Conservation (phyloP, 2,888 invertebrate genomes). For the Archips xylosteana region DNA sequence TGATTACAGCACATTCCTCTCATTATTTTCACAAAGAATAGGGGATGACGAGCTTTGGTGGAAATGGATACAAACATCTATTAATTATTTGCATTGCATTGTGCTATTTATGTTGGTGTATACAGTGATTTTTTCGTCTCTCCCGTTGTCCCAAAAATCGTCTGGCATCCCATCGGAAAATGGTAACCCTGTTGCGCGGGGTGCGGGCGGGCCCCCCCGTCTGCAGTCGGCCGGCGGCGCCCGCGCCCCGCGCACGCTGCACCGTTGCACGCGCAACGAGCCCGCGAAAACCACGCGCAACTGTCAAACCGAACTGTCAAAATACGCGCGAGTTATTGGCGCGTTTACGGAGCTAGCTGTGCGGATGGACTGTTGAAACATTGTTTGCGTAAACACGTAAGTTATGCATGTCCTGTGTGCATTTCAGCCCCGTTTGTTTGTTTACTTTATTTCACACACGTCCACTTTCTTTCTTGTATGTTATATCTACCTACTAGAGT, state of each 20-base stretch:
- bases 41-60: too few species aligned
- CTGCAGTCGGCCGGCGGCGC: slow-evolving; percentile 71
- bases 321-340: slow-evolving; percentile 20
- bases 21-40: too few species aligned
- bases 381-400: slow-evolving; percentile 76
- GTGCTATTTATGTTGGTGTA: neutral
- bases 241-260: slow-evolving; percentile 67
- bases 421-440: slow-evolving; percentile 66
- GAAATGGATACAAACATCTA: too few species aligned
- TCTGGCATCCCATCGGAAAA: slow-evolving; percentile 23
- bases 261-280: slow-evolving; percentile 57
- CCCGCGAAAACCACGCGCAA: slow-evolving; percentile 47
- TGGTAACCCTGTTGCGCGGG: slow-evolving; percentile 48
- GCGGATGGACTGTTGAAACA: slow-evolving; percentile 61
- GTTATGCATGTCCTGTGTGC: slow-evolving; percentile 77
- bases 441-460: slow-evolving; percentile 12
- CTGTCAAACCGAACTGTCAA: slow-evolving; percentile 47
- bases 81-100: too few species aligned
- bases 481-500: neutral
- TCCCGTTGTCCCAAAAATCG: slow-evolving; percentile 15
- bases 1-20: too few species aligned
- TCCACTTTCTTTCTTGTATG: neutral
- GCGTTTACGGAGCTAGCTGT: slow-evolving; percentile 49
- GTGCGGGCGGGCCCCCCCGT: slow-evolving; percentile 48
- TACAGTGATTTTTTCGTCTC: neutral